These are phyloP conservation scores for Meganola albula DNA, from an alignment of 2,888 invertebrate species.

Conservation along the genomic window DNA sequence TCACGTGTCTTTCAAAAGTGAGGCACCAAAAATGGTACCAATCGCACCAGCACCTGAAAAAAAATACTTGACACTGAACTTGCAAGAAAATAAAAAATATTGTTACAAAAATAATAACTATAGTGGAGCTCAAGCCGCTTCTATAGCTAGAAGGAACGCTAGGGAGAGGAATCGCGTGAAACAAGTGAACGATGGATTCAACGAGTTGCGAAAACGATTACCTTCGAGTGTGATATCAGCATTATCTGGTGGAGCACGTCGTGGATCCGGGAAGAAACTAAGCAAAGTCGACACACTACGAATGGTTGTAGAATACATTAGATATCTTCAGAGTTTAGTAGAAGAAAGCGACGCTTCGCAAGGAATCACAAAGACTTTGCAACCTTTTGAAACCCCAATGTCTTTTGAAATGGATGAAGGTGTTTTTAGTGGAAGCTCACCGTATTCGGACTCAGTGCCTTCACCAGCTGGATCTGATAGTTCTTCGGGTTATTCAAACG, in stretches of 20 bases:
- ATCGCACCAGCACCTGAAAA: slow-evolving; percentile 75
- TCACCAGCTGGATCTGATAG: slow-evolving; percentile 84
- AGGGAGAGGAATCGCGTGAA: slow-evolving; percentile 96
- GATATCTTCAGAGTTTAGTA: slow-evolving; percentile 86
- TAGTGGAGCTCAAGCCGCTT: slow-evolving; percentile 83
- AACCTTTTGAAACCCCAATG: slow-evolving; percentile 26
- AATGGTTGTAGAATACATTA: slow-evolving; percentile 94
- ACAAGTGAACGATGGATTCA: slow-evolving; percentile 95
- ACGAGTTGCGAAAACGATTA: slow-evolving; percentile 89
- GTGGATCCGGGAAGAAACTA: slow-evolving; percentile 89
- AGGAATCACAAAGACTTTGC: slow-evolving; percentile 36
- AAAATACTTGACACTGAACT: slow-evolving; percentile 40
- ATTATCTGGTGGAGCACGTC: slow-evolving; percentile 79
- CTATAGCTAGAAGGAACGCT: slow-evolving; percentile 94
- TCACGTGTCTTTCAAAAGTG: slow-evolving; percentile 31
- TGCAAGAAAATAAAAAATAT: slow-evolving; percentile 74
- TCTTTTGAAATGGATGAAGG: slow-evolving; percentile 55
- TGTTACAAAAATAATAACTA: slow-evolving; percentile 77
- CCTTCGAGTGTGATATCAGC: slow-evolving; percentile 87
- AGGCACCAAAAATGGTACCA: slow-evolving; percentile 57
- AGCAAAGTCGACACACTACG: slow-evolving; percentile 94
- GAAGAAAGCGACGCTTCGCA: slow-evolving; percentile 81
- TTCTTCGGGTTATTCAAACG: slow-evolving; percentile 54
- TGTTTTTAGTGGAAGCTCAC: slow-evolving; percentile 53
- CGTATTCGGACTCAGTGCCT: slow-evolving; percentile 72